Evolutionary conservation across 2,113 vertebrate genomes (phyloP), one percentile per base, ranked within the genome.

Genomic region (Ovibos moschatus): DNA sequence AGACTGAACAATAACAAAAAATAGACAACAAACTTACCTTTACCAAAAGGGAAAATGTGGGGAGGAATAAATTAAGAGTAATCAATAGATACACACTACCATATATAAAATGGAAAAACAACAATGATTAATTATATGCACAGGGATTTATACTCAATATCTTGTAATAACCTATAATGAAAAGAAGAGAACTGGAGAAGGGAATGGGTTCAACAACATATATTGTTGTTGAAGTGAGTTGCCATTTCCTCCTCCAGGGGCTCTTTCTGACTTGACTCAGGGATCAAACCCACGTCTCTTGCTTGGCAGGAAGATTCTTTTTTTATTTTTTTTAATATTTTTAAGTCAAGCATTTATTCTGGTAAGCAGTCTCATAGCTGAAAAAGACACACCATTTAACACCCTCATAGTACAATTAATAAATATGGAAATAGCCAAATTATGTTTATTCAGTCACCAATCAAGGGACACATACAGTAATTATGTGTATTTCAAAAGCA

Each of bases 361-460:
- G 82, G 92, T 98, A 95, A 98, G 96, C 74, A 97, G 87, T 96
- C 87, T 96, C 94, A 92, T 83, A 98, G 58, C 11, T 98, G 90
- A 96, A 95, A 98, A 96, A 86, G 88, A 98, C 74, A 96, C 7
- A 98, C 13, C 81, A 97, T 94, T 97, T 97, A 96, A 97, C 92
- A 97, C 98, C 95, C 89, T 97, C 98, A 64, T 93, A 96, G 96
- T 67, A 97, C 98, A 98, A 97, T 98, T 97, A 98, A 93, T 98
- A 98, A 98, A 98, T 94, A 97, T 96, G 94, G 93, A 98, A 98
- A 91, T 83, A 94, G 6, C 7, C 28, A 97, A 96, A 58, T 93
- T 93, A 98, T 93, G 89, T 96, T 90, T 98, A 98, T 98, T 96
- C 87, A 98, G 97, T 92, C n/a, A 81, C 50, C 94, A 94, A 95